These are phyloP conservation scores for Eustalomyia histrio DNA, from an alignment of 2,888 invertebrate genomes.

Conservation along the genomic window DNA sequence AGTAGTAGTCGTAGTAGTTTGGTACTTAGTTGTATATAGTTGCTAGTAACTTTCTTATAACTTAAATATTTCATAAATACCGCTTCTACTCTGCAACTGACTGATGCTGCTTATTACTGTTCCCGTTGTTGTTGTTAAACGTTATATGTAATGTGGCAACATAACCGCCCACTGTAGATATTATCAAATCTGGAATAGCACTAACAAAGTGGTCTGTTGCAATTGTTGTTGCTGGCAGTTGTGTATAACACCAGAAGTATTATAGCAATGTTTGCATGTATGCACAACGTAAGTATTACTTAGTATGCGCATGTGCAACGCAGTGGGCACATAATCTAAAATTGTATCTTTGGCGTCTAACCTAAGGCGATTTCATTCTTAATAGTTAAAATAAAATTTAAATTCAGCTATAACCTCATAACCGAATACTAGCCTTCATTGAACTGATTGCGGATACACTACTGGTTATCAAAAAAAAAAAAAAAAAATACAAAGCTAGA, in stretches of 20 bases:
- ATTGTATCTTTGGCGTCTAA: conserved; percentile 78
- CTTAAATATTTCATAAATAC: conserved; percentile 34
- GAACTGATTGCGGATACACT: conserved; percentile 17
- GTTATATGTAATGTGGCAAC: conserved; percentile 58
- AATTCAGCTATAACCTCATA: conserved; percentile 19
- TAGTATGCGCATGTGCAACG: conserved; percentile 74
- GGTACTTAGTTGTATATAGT: conserved; percentile 1
- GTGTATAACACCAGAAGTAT: conserved; percentile 51
- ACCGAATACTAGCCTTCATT: conserved; percentile 24
- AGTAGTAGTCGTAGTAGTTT: neutral
- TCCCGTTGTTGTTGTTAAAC: conserved; percentile 34
- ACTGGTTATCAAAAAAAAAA: neutral
- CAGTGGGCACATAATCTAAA: conserved; percentile 76
- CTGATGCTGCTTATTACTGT: conserved; percentile 46
- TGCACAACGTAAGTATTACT: conserved; percentile 60
- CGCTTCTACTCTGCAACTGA: conserved; percentile 8
- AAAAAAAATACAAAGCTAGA: neutral
- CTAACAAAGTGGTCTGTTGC: conserved; percentile 59
- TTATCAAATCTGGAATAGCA: conserved; percentile 69
- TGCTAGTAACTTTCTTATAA: conserved; percentile 39
- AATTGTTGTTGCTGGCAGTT: conserved; percentile 57
- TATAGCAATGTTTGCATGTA: conserved; percentile 56
- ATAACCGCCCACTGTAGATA: conserved; percentile 64
- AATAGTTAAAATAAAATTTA: conserved; percentile 38
- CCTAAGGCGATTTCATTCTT: conserved; percentile 72